These are phyloP conservation scores for Piezodorus guildinii DNA, from an alignment of 1,140 invertebrate species.

Conservation along the genomic window DNA sequence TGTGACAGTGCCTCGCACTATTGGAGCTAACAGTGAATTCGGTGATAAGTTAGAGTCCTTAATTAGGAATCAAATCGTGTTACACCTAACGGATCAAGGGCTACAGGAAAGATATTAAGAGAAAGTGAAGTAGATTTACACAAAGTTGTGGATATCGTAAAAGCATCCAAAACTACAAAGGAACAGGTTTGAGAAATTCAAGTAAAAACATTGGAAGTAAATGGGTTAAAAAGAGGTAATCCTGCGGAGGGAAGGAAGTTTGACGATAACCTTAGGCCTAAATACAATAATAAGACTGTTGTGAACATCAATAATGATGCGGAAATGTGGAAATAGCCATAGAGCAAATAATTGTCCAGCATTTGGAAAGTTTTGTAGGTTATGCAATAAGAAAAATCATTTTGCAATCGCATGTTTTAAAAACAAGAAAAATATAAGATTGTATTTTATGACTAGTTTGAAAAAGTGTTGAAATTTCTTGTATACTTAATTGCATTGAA, in stretches of 20 bases:
- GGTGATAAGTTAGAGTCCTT: neutral
- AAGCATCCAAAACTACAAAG: neutral
- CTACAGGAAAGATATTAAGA: neutral
- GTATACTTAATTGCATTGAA: too few species aligned
- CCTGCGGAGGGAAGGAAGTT: neutral
- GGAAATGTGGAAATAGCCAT: constrained; percentile 4
- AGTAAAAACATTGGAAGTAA: too few species aligned
- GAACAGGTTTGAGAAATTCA: neutral
- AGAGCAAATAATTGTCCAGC: neutral
- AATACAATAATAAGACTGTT: neutral
- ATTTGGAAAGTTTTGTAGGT: neutral
- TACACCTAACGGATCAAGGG: neutral
- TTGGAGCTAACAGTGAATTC: neutral
- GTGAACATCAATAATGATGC: neutral
- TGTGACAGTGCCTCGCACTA: neutral
- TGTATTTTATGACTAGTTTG: too few species aligned
- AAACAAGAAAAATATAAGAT: neutral
- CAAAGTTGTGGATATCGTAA: neutral
- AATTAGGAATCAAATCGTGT: neutral
- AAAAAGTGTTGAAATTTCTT: too few species aligned
- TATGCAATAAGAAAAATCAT: too few species aligned
- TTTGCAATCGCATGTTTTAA: too few species aligned
- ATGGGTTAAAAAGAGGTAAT: too few species aligned
- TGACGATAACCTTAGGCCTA: neutral
- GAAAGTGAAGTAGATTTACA: neutral